Percentiles rank a stretch among this genome's conserved stretches.
Evolutionary conservation across 1,140 invertebrate genomes (phyloP).

Genomic region (Micrasema minimum): DNA sequence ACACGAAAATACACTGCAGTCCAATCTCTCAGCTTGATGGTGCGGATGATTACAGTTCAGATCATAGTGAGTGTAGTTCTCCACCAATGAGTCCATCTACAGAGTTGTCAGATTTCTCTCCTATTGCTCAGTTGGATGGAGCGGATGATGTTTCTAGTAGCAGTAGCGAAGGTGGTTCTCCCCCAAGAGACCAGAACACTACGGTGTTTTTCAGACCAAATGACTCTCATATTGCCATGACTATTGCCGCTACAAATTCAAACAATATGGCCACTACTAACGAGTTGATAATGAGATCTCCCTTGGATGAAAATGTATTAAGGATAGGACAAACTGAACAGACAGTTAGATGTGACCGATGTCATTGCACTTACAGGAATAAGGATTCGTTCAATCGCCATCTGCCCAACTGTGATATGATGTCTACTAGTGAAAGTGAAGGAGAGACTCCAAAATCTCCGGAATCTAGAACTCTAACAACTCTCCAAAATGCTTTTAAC

Average conservation of each 20-base stretch:
- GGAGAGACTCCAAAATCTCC: constrained; percentile 68
- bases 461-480: constrained; percentile 65
- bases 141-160: constrained; percentile 72
- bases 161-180: constrained; percentile 59
- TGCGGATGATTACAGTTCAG: constrained; percentile 69
- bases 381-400: constrained; percentile 87
- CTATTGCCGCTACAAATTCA: constrained; percentile 61
- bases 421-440: constrained; percentile 83
- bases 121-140: constrained; percentile 79
- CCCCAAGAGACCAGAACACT: constrained; percentile 59
- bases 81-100: constrained; percentile 58
- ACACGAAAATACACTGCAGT: constrained; percentile 66
- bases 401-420: constrained; percentile 78
- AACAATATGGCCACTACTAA: constrained; percentile 58
- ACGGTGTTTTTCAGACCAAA: constrained; percentile 65
- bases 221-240: constrained; percentile 64
- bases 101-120: constrained; percentile 59
- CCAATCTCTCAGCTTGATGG: constrained; percentile 72
- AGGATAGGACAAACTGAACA: constrained; percentile 67
- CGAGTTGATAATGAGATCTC: constrained; percentile 63
- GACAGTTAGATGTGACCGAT: constrained; percentile 87
- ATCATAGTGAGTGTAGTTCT: constrained; percentile 63
- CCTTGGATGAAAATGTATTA: constrained; percentile 60
- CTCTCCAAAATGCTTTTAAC: constrained; percentile 65
- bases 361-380: constrained; percentile 89